Evolutionary conservation across 2,797 vertebrate species (phyloP).

Genomic region (Pipistrellus nathusii): DNA sequence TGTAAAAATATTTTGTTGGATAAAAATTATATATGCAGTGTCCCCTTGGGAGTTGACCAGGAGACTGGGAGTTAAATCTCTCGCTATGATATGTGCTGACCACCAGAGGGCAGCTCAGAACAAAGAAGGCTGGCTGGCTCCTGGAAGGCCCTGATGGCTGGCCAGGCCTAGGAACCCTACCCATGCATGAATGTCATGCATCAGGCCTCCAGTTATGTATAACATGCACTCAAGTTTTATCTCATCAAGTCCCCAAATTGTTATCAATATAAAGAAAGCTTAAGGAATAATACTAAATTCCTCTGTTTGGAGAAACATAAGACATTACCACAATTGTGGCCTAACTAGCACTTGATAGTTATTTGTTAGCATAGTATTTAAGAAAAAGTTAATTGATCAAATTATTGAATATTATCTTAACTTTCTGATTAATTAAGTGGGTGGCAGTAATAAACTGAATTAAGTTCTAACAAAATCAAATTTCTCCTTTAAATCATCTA

Average conservation of each 20-base stretch:
- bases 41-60: no score
- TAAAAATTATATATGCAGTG: background rate
- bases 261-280: background rate
- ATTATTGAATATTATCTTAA: constrained; percentile 57
- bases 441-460: constrained; percentile 73
- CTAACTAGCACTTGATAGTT: constrained; percentile 61
- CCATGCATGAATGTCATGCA: no score
- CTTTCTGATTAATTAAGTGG: constrained; percentile 76
- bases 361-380: constrained; percentile 68
- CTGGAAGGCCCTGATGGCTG: no score
- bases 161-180: no score
- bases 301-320: background rate
- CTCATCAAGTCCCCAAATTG: background rate
- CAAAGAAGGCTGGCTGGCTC: no score
- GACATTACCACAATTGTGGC: background rate
- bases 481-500: constrained; percentile 56
- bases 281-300: background rate
- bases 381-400: constrained; percentile 74
- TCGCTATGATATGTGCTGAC: no score
- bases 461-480: constrained; percentile 71
- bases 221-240: background rate
- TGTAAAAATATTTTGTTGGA: background rate
- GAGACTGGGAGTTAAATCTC: no score
- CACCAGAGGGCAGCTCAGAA: no score
- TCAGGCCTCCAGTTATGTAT: background rate